Conservation (phyloP, 2,888 invertebrate species). For the Macrosiphum euphorbiae region DNA sequence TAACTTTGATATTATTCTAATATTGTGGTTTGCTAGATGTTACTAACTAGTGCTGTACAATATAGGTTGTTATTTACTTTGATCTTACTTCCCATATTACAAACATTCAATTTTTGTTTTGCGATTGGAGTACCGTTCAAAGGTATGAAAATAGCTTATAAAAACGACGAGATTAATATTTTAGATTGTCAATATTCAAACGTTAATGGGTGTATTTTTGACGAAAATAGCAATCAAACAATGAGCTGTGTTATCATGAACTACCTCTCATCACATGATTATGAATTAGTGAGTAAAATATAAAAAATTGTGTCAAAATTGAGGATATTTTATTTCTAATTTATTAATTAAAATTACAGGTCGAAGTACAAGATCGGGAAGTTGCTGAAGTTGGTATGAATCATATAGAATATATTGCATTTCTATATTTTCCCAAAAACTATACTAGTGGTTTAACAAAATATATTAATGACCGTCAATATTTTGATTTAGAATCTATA, state of each 20-base stretch:
- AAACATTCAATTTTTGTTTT: conserved; percentile 70
- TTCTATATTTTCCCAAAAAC: conserved; percentile 50
- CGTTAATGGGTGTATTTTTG: conserved; percentile 23
- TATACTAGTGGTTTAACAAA: not conserved
- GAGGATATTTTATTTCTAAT: not conserved
- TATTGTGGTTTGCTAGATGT: not conserved
- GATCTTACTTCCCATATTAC: conserved; percentile 34
- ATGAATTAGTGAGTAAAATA: conserved; percentile 35
- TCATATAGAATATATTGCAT: conserved; percentile 19
- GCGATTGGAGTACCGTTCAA: conserved; percentile 70
- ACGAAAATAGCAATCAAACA: not conserved
- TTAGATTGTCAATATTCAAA: conserved; percentile 19
- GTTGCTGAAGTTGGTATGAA: not conserved
- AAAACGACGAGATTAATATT: conserved; percentile 70
- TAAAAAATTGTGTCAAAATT: not conserved
- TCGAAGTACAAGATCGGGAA: conserved; percentile 3
- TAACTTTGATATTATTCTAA: not conserved
- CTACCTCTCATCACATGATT: not conserved
- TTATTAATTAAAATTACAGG: conserved; percentile 1
- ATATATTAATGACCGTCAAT: conserved; percentile 10
- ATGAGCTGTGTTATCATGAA: conserved; percentile 48
- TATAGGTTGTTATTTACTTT: conserved; percentile 40
- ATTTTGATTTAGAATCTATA: not conserved
- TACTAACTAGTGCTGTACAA: not conserved
- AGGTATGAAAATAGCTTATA: conserved; percentile 70